phyloP scores from a whole-genome alignment of 2,113 vertebrate species.

The Nyctereutes procyonoides region DNA sequence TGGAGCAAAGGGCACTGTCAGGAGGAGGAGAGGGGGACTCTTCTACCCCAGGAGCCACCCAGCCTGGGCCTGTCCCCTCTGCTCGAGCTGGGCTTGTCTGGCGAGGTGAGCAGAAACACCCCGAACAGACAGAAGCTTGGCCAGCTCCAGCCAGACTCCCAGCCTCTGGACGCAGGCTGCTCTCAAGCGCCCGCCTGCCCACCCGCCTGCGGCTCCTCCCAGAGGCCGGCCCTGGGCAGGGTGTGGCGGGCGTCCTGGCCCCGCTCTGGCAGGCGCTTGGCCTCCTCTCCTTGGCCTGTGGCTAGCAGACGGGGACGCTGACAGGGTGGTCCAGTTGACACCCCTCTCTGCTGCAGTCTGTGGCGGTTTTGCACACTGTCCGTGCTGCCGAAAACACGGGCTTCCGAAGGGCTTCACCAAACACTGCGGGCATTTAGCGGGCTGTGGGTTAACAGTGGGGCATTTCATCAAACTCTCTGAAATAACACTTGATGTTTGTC shows the following conservation, averaged over 20 bases:
- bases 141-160: background rate
- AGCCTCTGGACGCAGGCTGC: background rate
- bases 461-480: constrained; percentile 83
- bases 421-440: constrained; percentile 84
- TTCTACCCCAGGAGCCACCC: fast-evolving
- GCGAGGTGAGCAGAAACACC: background rate
- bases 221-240: fast-evolving
- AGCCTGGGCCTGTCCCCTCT: background rate
- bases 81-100: fast-evolving
- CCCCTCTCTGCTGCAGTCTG: constrained; percentile 30
- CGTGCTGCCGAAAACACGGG: constrained; percentile 35
- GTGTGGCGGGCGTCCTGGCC: background rate
- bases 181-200: fast-evolving
- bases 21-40: fast-evolving
- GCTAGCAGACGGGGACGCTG: background rate
- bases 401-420: constrained; percentile 55
- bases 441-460: constrained; percentile 82
- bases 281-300: background rate
- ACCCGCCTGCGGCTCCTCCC: background rate
- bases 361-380: constrained; percentile 48
- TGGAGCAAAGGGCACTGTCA: background rate
- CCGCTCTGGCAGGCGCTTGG: background rate
- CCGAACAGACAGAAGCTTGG: background rate
- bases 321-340: constrained; percentile 29
- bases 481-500: constrained; percentile 87